These are phyloP conservation scores for Thysanoteuthis rhombus DNA, from an alignment of 2,888 invertebrate species.

Conservation along the genomic window DNA sequence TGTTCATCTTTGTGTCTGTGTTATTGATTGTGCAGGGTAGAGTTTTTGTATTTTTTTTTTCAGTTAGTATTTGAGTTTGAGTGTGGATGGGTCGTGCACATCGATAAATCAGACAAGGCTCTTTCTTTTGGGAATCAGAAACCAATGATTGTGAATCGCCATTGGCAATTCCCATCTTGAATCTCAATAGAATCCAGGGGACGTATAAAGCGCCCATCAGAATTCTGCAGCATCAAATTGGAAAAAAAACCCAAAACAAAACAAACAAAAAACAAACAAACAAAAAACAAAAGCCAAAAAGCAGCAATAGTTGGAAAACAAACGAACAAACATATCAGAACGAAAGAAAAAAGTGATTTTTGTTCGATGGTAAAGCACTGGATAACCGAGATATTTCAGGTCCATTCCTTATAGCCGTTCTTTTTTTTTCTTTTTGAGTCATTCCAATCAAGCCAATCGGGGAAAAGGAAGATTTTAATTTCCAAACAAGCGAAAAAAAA, in stretches of 20 bases:
- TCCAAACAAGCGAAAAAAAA: neutral
- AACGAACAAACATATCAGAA: no score
- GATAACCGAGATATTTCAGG: neutral
- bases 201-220: neutral
- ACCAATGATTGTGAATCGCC: neutral
- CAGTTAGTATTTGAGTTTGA: no score
- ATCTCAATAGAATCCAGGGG: neutral
- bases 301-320: no score
- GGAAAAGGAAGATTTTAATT: neutral
- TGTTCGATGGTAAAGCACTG: neutral
- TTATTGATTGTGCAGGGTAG: neutral
- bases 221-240: neutral
- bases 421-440: neutral
- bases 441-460: no score
- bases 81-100: neutral
- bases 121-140: neutral
- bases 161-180: neutral
- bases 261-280: no score
- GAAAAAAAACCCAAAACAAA: neutral
- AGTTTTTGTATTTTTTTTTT: neutral
- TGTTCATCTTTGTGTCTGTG: neutral
- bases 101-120: neutral
- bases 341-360: neutral
- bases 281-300: no score
- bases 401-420: neutral